These are phyloP conservation scores for Heptranchias perlo DNA, from an alignment of 2,113 vertebrate genomes.

Conservation along the genomic window DNA sequence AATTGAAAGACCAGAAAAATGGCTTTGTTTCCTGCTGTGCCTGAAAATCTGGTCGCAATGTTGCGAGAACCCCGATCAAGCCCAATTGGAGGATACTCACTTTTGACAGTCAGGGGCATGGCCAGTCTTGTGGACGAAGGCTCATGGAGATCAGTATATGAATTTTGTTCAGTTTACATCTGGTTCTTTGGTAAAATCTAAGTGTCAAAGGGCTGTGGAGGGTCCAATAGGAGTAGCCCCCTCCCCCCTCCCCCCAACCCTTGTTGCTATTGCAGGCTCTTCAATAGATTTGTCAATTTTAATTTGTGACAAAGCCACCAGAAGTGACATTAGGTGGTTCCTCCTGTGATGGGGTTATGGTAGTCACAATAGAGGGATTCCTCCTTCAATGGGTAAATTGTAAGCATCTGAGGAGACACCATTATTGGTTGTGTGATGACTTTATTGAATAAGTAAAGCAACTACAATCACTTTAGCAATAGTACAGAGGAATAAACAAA, in stretches of 20 bases:
- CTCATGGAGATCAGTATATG: not conserved
- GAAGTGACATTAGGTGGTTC: not conserved
- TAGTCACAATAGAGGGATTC: too few species aligned
- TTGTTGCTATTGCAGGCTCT: not conserved
- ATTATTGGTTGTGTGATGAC: not conserved
- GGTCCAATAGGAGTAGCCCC: not conserved
- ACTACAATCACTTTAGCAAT: not conserved
- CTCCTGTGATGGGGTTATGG: too few species aligned
- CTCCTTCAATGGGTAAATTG: too few species aligned
- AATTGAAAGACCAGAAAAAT: too few species aligned
- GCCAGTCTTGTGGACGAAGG: too few species aligned
- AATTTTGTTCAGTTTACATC: not conserved
- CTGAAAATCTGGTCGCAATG: too few species aligned
- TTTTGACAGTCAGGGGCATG: not conserved
- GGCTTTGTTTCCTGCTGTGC: too few species aligned
- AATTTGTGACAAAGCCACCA: not conserved
- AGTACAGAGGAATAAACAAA: not conserved
- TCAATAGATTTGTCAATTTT: not conserved
- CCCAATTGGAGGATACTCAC: too few species aligned
- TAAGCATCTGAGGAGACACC: not conserved
- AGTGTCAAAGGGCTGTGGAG: not conserved
- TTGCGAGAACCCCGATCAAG: not conserved
- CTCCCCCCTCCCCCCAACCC: too few species aligned
- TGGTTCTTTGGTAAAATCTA: not conserved
- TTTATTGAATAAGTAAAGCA: not conserved